Percentiles rank a stretch among this genome's conserved stretches.
These are phyloP conservation scores for Calameuta idolon DNA, from an alignment of 2,888 invertebrate species.

Conservation along the genomic window DNA sequence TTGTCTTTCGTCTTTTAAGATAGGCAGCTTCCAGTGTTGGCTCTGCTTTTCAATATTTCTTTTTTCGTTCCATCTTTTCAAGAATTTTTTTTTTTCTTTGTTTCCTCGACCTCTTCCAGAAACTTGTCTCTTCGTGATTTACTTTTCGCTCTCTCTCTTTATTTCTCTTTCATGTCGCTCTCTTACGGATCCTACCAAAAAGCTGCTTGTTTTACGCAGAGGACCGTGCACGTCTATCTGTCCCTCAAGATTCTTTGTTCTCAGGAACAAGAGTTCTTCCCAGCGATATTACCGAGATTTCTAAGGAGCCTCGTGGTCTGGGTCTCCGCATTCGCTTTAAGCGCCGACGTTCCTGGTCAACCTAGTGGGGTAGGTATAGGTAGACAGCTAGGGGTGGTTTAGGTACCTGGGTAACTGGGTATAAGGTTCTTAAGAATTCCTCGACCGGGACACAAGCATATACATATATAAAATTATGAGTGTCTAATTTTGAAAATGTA, in stretches of 20 bases:
- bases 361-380: not conserved
- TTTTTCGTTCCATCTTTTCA: not conserved
- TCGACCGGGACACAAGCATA: not conserved
- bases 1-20: not conserved
- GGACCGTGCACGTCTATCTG: not conserved
- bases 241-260: not conserved
- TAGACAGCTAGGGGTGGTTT: no score
- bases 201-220: not conserved
- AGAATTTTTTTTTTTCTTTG: not conserved
- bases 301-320: not conserved
- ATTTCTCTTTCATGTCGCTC: not conserved
- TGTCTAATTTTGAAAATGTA: not conserved
- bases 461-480: not conserved
- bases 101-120: not conserved
- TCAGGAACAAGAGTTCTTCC: not conserved
- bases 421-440: not conserved
- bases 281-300: not conserved
- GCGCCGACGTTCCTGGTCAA: not conserved
- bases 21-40: not conserved
- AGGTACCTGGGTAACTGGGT: not conserved
- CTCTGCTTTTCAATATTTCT: not conserved
- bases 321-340: not conserved
- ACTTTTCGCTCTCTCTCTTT: not conserved
- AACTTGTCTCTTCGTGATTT: not conserved
- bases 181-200: not conserved